Evolutionary conservation across 2,888 invertebrate genomes (phyloP), one percentile per base, ranked within the genome.

Genomic region (Celastrina argiolus): DNA sequence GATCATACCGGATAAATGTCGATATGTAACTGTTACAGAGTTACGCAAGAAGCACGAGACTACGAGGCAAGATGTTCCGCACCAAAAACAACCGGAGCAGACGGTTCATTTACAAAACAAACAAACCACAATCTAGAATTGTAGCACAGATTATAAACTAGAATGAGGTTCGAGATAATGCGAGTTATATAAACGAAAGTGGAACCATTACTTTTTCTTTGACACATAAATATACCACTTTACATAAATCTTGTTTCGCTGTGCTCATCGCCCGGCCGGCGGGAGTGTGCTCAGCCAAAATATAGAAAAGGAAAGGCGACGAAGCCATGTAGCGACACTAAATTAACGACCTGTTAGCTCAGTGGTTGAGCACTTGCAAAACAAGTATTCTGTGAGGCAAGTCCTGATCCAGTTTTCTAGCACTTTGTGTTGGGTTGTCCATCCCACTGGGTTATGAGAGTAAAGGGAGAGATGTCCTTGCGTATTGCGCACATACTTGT

Each of bases 21-120:
- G 51, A 22, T 51, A 51, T 45, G 45, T 51, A 51, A 51, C 51
- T 22, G 51, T 51, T 51, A 51, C 22, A 51, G 22, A 51, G 51
- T 51, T 51, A 51, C 22, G 51, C 51, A 51, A 51, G 36, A 36
- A 36, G 14, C 12, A 5, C 22, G 41, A 45, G 45, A 18, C 7
- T 18, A 45, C 45, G 10, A 45, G 42, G 16, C 45, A 45, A 22
- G 10, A 8, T 14, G 51, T 51, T 51, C 51, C 51, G 51, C 51
- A 26, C 51, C 22, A 26, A 51, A 51, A 22, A 51, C 51, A 51
- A 51, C 51, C 51, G 51, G 51, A 51, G 26, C 51, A 51, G 26
- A 51, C 51, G 22, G 51, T 22, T 51, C 22, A 51, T 51, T 51
- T 22, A 51, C 51, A 51, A 51, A 51, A 51, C 22, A 51, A 51